A percentile compares a stretch with the other conserved stretches of the same genome.
Evolutionary conservation across 1,140 invertebrate species (phyloP).

Genomic region (Brachionus sp.): DNA sequence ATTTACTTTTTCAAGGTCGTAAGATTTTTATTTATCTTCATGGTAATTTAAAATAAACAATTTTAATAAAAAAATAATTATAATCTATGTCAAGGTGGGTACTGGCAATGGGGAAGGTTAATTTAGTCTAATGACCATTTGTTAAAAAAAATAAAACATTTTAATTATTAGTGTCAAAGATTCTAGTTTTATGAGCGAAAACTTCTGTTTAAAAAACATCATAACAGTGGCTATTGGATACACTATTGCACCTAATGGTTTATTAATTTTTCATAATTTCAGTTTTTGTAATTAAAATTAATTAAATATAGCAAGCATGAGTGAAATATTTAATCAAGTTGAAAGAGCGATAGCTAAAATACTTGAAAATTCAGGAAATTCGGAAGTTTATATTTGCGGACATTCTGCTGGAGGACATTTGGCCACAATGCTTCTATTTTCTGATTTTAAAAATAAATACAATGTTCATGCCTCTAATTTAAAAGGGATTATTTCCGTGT

Average conservation of each 20-base stretch:
- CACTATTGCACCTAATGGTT: slow-evolving; percentile 30
- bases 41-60: neutral
- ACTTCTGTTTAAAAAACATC: neutral
- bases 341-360: slow-evolving; percentile 19
- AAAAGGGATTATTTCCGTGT: slow-evolving; percentile 7
- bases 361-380: neutral
- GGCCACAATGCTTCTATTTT: neutral
- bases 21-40: slow-evolving; percentile 41
- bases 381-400: slow-evolving; percentile 8
- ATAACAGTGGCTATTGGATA: slow-evolving; percentile 31
- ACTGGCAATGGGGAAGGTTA: slow-evolving; percentile 44
- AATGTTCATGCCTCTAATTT: neutral
- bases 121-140: neutral
- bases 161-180: neutral
- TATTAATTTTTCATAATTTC: neutral
- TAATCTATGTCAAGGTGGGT: neutral
- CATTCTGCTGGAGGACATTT: slow-evolving; percentile 46
- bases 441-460: neutral
- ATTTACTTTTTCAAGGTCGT: neutral
- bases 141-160: neutral
- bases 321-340: neutral
- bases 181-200: slow-evolving; percentile 20
- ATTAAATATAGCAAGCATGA: neutral
- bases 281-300: neutral
- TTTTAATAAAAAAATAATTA: neutral